Percentiles rank a stretch among this genome's conserved stretches.
Conservation (phyloP, 2,888 invertebrate genomes). For the Amaurobius ferox region DNA sequence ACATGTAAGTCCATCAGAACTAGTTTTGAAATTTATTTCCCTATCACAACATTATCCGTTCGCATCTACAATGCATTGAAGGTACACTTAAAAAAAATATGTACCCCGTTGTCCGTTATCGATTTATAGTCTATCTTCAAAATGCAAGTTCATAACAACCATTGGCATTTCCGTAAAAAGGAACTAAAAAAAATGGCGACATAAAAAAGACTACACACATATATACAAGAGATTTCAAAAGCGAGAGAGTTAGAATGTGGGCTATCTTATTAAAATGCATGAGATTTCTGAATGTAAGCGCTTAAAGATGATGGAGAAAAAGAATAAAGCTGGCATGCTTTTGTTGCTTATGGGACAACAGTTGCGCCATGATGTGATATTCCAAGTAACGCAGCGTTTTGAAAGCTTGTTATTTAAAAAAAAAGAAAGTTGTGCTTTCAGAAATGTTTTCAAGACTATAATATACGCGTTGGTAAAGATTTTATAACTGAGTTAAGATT, state of each 20-base stretch:
- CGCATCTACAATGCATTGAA: too few species aligned
- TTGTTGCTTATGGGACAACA: not conserved
- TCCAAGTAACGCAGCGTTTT: not conserved
- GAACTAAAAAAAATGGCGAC: not conserved
- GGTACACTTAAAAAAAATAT: too few species aligned
- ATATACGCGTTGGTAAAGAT: too few species aligned
- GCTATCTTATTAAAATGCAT: slow-evolving; percentile 61
- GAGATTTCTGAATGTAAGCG: slow-evolving; percentile 63
- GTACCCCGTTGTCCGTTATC: too few species aligned
- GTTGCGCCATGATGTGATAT: not conserved
- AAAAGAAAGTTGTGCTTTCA: not conserved
- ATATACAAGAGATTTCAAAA: slow-evolving; percentile 7
- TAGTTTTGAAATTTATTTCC: too few species aligned
- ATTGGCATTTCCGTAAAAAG: not conserved
- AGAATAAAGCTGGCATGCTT: not conserved
- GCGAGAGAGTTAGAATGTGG: not conserved
- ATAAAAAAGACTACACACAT: not conserved
- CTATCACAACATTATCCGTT: too few species aligned
- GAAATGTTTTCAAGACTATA: too few species aligned
- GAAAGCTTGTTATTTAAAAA: not conserved
- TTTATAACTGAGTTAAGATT: too few species aligned
- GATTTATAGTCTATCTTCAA: not conserved
- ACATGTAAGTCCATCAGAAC: too few species aligned
- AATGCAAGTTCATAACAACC: not conserved
- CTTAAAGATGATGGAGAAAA: slow-evolving; percentile 55